Conservation (phyloP, 2,113 vertebrate species). For the Emydocephalus ijimae region DNA sequence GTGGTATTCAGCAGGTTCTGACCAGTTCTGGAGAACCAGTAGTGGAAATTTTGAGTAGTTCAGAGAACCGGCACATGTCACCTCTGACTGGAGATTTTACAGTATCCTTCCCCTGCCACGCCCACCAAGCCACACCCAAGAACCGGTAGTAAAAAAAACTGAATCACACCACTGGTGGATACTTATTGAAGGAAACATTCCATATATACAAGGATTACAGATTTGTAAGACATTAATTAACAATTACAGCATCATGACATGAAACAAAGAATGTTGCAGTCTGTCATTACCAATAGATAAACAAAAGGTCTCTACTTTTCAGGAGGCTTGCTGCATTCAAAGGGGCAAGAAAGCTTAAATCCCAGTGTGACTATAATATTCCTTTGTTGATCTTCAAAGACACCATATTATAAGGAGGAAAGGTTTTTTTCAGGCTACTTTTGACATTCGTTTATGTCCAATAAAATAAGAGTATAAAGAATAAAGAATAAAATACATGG, state of each 20-base stretch:
- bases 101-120: too few relatives aligned
- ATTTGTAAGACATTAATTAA: slow-evolving; percentile 26
- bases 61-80: too few relatives aligned
- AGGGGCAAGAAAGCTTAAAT: neutral
- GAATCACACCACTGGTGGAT: neutral
- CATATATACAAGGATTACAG: slow-evolving; percentile 31
- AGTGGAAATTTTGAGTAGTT: too few relatives aligned
- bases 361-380: neutral
- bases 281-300: neutral
- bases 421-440: neutral
- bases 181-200: slow-evolving; percentile 38
- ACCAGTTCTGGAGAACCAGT: too few relatives aligned
- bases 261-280: slow-evolving; percentile 25
- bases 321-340: slow-evolving; percentile 11
- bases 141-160: too few relatives aligned
- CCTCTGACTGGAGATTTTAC: too few relatives aligned
- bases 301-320: slow-evolving; percentile 23
- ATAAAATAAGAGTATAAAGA: neutral
- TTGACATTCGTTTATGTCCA: slow-evolving; percentile 11
- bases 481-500: slow-evolving; percentile 46
- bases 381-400: neutral
- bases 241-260: slow-evolving; percentile 30
- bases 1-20: too few relatives aligned
- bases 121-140: too few relatives aligned
- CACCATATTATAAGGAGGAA: neutral